phyloP scores from a whole-genome alignment of 2,888 invertebrate genomes.

The Psococerastis gibbosa region DNA sequence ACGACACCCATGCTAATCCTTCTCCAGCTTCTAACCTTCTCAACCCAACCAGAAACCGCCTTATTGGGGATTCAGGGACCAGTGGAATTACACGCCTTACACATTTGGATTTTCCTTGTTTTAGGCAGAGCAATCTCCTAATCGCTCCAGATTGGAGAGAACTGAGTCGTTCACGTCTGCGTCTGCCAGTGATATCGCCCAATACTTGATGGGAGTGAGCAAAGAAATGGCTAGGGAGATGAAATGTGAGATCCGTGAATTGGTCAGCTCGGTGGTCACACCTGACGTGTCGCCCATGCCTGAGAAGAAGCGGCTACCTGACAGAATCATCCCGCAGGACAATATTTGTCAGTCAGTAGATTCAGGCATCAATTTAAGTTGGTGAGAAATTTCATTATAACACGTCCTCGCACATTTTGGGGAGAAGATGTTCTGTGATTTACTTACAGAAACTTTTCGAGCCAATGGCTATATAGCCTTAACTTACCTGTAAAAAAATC shows the following conservation, averaged over 20 bases:
- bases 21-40: too few relatives aligned
- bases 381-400: too few relatives aligned
- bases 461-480: too few relatives aligned
- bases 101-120: too few relatives aligned
- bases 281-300: slow-evolving; percentile 13
- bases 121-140: background rate
- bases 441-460: too few relatives aligned
- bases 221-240: slow-evolving; percentile 62
- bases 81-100: too few relatives aligned
- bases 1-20: too few relatives aligned
- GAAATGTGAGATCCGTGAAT: slow-evolving; percentile 54
- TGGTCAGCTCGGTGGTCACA: slow-evolving; percentile 43
- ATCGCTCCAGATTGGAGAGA: background rate
- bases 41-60: too few relatives aligned
- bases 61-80: too few relatives aligned
- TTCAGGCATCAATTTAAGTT: slow-evolving; percentile 56
- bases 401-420: too few relatives aligned
- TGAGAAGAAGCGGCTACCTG: slow-evolving; percentile 26
- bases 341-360: slow-evolving; percentile 43
- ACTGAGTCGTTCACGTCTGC: slow-evolving; percentile 29
- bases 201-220: slow-evolving; percentile 58
- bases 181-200: slow-evolving; percentile 54
- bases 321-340: slow-evolving; percentile 25
- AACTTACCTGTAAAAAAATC: too few relatives aligned
- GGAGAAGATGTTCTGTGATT: too few relatives aligned